Evolutionary conservation across 1,140 invertebrate species (phyloP), one percentile per base, ranked within the genome.

Genomic region (Druon quercuslanigerum): DNA sequence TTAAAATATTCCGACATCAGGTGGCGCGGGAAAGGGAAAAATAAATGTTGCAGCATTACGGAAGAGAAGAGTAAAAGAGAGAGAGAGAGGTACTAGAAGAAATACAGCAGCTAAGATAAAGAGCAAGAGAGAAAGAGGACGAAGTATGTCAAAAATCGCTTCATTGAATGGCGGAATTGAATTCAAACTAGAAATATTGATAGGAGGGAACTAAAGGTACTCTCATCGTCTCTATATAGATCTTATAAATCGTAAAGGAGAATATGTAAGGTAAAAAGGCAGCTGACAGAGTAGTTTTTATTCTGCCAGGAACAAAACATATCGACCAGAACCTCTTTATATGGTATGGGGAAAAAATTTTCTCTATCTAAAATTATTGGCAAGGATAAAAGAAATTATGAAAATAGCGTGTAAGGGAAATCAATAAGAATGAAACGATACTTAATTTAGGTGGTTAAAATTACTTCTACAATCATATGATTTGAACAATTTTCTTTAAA

Each of bases 31-130:
- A 90, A 89, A 89, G 89, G 89, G 88, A 86, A 88, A 87, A 89
- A 90, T 90, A 90, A 90, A 89, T 89, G 88, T 89, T 89, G 87
- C 82, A 85, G 85, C 86, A 87, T 90, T 87, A 87, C 85, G 85
- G 86, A 19, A 57, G 11, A 19, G 3, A 19, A 33, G 4, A 13
- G 19, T 16, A 20, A 20, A 12, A 13, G 33, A 60, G 6, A 56
- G n/a, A 56, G 54, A 60, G 13, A 11, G 57, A 60, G 19, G 57
- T 5, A 60, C 13, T 60, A 13, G 6, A 33, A 60, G 57, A 33
- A 60, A 20, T 20, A 33, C 57, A 20, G 20, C 25, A 60, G 33
- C 33, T 13, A 60, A 60, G 57, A 60, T 60, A 60, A 60, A 60
- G 33, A 52, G 51, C 19, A 25, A 60, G 19, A 60, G 57, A 14